Percentiles rank a stretch among this genome's conserved stretches.
These are phyloP conservation scores for Sesia bembeciformis DNA, from an alignment of 2,888 invertebrate species.

Conservation along the genomic window DNA sequence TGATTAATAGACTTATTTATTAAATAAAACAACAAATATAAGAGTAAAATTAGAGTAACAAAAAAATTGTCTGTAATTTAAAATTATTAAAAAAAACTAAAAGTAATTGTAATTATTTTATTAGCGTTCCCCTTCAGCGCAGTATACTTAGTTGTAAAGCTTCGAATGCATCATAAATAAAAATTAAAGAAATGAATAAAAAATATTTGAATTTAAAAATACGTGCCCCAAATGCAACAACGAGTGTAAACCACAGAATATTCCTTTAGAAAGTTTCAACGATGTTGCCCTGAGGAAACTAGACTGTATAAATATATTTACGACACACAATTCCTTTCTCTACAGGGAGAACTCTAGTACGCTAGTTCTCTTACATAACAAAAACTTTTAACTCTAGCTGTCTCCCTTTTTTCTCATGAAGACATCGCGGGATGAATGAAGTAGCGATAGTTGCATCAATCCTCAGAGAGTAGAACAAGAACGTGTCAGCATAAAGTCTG, in stretches of 20 bases:
- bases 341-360: neutral
- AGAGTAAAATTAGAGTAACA: too few relatives aligned
- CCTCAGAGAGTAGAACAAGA: neutral
- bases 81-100: too few relatives aligned
- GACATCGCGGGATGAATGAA: neutral
- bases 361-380: neutral
- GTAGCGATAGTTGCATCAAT: neutral
- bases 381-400: neutral
- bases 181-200: too few relatives aligned
- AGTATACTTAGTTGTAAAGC: too few relatives aligned
- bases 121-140: too few relatives aligned
- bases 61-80: too few relatives aligned
- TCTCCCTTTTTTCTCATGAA: neutral
- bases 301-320: constrained; percentile 33
- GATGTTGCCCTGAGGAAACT: constrained; percentile 26
- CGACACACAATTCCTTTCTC: constrained; percentile 2
- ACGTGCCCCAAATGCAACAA: constrained; percentile 19
- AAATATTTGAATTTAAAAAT: too few relatives aligned
- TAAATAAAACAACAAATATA: too few relatives aligned
- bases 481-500: neutral
- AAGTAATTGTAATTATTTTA: too few relatives aligned
- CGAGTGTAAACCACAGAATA: constrained; percentile 32
- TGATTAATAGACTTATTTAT: too few relatives aligned
- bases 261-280: constrained; percentile 46
- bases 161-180: too few relatives aligned